Evolutionary conservation across 2,888 invertebrate species (phyloP).

Genomic region (Parelbella ahira): DNA sequence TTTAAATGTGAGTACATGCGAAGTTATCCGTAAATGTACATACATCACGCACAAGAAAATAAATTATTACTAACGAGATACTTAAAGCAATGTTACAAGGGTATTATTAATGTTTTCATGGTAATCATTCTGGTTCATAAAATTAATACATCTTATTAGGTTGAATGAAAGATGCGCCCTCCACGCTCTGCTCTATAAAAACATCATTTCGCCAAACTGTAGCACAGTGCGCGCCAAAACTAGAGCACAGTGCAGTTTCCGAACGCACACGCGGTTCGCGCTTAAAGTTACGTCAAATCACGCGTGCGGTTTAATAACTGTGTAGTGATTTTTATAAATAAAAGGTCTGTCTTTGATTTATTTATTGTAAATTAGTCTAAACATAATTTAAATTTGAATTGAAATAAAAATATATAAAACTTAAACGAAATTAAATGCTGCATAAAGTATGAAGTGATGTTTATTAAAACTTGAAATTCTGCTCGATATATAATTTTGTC

Average conservation of each 20-base stretch:
- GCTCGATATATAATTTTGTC: too few relatives aligned
- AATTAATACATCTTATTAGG: conserved; percentile 32
- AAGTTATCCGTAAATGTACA: too few relatives aligned
- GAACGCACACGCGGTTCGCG: conserved; percentile 29
- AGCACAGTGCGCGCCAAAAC: conserved; percentile 52
- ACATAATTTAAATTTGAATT: too few relatives aligned
- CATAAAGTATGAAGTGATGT: too few relatives aligned
- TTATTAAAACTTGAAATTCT: too few relatives aligned
- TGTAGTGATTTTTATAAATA: conserved; percentile 14
- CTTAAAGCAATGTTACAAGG: too few relatives aligned
- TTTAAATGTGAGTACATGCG: too few relatives aligned
- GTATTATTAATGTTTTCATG: conserved; percentile 6
- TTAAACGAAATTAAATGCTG: too few relatives aligned
- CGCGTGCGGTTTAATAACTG: conserved; percentile 15
- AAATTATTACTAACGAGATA: neutral
- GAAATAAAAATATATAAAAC: too few relatives aligned
- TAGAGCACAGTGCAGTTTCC: conserved; percentile 41
- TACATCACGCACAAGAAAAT: too few relatives aligned
- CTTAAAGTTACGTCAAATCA: conserved; percentile 13
- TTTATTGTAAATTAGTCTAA: too few relatives aligned
- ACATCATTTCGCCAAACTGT: conserved; percentile 52
- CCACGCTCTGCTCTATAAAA: conserved; percentile 53
- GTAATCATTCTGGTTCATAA: conserved; percentile 20
- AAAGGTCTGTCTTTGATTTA: conserved; percentile 11
- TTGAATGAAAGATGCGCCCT: conserved; percentile 47